A percentile compares a stretch with the other conserved stretches of the same genome.
These are phyloP conservation scores for Barnardius zonarius DNA, from an alignment of 2,113 vertebrate species.

Conservation along the genomic window DNA sequence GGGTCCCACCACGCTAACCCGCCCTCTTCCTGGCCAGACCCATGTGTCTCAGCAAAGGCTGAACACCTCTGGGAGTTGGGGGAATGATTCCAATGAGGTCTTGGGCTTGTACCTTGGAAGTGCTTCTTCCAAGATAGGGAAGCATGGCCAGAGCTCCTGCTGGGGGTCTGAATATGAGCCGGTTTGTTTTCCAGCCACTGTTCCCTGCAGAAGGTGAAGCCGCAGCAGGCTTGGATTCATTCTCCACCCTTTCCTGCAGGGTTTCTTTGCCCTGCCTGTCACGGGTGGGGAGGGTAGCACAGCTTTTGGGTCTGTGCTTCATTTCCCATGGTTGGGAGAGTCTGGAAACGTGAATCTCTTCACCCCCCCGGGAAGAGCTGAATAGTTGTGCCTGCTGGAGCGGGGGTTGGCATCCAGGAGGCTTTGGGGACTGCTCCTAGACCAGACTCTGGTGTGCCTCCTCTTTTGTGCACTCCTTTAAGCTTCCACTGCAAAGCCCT, in stretches of 20 bases:
- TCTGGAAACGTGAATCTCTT: neutral
- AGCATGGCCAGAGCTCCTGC: neutral
- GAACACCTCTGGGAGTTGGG: neutral
- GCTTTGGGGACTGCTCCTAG: neutral
- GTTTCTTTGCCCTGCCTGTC: neutral
- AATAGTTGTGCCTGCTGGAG: neutral
- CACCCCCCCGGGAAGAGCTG: neutral
- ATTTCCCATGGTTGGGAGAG: neutral
- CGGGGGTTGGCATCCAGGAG: neutral
- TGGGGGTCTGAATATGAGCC: neutral
- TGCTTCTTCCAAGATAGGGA: neutral
- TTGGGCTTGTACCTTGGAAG: neutral
- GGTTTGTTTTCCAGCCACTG: neutral
- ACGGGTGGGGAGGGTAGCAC: neutral
- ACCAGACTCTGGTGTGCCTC: neutral
- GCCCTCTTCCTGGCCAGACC: neutral
- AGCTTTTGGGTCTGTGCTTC: neutral
- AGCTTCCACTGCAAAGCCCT: neutral
- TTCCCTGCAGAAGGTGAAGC: neutral
- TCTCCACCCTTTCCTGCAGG: neutral
- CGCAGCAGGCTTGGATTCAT: neutral
- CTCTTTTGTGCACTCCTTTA: neutral
- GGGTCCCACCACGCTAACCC: neutral
- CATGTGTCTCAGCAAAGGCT: fast-evolving
- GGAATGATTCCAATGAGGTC: neutral